phyloP scores from a whole-genome alignment of 1,140 invertebrate species.

The Pseudomyrmex concolor region DNA sequence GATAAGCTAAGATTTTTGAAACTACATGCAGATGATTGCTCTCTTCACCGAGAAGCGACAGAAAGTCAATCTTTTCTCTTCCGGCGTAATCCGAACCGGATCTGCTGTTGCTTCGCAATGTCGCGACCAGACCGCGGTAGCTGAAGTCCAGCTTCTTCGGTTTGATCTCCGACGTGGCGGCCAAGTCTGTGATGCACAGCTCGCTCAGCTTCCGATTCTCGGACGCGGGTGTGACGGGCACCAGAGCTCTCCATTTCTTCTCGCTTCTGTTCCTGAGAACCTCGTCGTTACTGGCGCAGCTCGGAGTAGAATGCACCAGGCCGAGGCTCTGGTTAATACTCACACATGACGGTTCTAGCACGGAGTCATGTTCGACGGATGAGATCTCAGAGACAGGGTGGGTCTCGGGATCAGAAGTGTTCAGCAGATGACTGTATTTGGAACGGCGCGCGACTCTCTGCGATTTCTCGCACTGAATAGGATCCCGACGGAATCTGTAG shows the following conservation, averaged over 20 bases:
- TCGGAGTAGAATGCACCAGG: constrained; percentile 32
- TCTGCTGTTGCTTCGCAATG: constrained; percentile 60
- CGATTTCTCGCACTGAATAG: constrained; percentile 62
- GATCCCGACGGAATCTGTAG: constrained; percentile 68
- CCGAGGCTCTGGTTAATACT: constrained; percentile 1
- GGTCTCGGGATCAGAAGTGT: constrained; percentile 39
- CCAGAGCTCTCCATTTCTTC: constrained; percentile 54
- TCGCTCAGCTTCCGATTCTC: constrained; percentile 70
- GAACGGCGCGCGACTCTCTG: constrained; percentile 54
- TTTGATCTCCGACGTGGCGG: constrained; percentile 69
- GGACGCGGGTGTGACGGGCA: constrained; percentile 71
- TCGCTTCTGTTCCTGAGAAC: constrained; percentile 26
- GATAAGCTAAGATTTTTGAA: constrained; percentile 77
- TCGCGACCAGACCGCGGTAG: constrained; percentile 53
- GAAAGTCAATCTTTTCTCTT: constrained; percentile 75
- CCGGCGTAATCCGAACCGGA: constrained; percentile 75
- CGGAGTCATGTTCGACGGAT: neutral
- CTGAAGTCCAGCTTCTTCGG: constrained; percentile 80
- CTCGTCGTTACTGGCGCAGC: constrained; percentile 13
- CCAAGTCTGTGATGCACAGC: constrained; percentile 68
- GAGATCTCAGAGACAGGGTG: neutral
- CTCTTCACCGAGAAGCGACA: constrained; percentile 79
- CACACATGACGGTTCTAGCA: constrained; percentile 39
- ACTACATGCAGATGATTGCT: constrained; percentile 80
- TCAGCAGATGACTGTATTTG: constrained; percentile 55